These are phyloP conservation scores for Saccostrea cuccullata DNA, from an alignment of 1,140 invertebrate species.

Conservation along the genomic window DNA sequence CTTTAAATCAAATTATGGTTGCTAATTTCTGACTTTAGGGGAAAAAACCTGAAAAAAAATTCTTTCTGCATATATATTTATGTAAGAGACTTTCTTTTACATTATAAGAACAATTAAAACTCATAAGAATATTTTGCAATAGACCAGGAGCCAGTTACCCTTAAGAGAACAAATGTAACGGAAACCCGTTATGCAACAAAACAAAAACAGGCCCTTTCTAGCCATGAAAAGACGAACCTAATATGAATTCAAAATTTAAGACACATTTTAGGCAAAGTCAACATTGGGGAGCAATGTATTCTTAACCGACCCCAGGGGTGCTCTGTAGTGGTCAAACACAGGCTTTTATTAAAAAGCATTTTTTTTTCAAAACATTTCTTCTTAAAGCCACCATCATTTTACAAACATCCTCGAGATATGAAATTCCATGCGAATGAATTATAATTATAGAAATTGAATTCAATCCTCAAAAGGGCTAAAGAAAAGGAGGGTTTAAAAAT, in stretches of 20 bases:
- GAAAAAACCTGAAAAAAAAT: no score
- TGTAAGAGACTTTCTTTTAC: no score
- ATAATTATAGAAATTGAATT: conserved; percentile 37
- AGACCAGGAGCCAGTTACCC: neutral
- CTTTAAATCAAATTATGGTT: neutral
- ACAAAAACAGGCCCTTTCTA: neutral
- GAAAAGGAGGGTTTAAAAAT: conserved; percentile 20
- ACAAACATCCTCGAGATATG: conserved; percentile 39
- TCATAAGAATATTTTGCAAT: neutral
- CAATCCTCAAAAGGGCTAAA: conserved; percentile 11
- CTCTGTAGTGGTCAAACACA: neutral
- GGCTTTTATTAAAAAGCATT: conserved; percentile 12
- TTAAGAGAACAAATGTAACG: neutral
- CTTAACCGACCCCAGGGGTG: conserved; percentile 5
- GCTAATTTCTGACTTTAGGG: neutral
- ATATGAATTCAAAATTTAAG: conserved; percentile 9
- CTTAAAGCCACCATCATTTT: conserved; percentile 34
- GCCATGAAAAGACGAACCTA: neutral
- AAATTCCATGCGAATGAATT: conserved; percentile 38
- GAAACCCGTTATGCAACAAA: conserved; percentile 17
- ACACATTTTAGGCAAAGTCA: conserved; percentile 33
- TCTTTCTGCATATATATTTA: no score
- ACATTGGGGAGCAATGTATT: conserved; percentile 4
- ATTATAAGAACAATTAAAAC: no score
- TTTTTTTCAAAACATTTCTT: conserved; percentile 34